phyloP scores from a whole-genome alignment of 2,113 vertebrate genomes.

The Calyptomena viridis region DNA sequence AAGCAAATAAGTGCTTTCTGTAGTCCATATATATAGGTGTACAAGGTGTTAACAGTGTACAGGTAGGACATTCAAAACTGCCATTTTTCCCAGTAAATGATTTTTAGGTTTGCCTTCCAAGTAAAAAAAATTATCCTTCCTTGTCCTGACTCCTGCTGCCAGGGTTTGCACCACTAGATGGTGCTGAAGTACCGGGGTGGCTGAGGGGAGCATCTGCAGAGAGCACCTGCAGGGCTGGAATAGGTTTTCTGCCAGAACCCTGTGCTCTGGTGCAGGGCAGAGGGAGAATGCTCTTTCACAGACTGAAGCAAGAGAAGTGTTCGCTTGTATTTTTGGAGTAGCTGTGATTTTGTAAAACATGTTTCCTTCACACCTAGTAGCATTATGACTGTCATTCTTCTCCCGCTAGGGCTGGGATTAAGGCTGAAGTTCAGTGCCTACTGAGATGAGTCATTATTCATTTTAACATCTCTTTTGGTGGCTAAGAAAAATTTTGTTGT shows the following conservation, averaged over 20 bases:
- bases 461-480: background rate
- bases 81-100: background rate
- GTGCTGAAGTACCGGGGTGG: background rate
- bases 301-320: background rate
- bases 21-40: background rate
- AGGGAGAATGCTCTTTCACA: background rate
- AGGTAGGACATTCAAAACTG: background rate
- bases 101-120: background rate
- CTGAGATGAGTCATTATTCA: background rate
- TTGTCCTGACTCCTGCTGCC: background rate
- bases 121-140: background rate
- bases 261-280: background rate
- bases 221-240: background rate
- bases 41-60: background rate
- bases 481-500: background rate
- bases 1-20: background rate
- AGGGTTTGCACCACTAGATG: background rate
- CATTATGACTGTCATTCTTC: background rate
- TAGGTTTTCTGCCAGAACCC: background rate
- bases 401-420: background rate
- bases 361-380: background rate
- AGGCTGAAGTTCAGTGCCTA: background rate
- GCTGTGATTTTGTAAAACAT: background rate
- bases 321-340: background rate
- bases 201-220: rapidly evolving